Evolutionary conservation across 2,797 vertebrate species (phyloP).

Genomic region (Sorex maritimensis): DNA sequence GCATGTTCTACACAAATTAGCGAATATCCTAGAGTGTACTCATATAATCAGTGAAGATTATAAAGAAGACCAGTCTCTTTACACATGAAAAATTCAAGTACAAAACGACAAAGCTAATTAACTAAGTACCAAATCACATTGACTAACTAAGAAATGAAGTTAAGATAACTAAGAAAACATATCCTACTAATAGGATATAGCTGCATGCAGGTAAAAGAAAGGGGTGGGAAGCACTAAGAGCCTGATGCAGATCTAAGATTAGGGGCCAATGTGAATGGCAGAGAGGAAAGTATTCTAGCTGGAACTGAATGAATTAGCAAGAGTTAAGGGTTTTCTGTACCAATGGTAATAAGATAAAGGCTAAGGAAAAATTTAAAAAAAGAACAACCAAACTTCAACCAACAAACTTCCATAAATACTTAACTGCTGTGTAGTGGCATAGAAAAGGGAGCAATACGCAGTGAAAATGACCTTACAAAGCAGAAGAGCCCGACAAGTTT

Average conservation of each 20-base stretch:
- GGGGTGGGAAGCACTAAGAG: neutral
- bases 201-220: conserved; percentile 1
- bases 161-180: conserved; percentile 20
- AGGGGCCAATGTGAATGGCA: neutral
- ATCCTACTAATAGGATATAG: neutral
- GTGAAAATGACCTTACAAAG: neutral
- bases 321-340: conserved; percentile 46
- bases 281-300: conserved; percentile 14
- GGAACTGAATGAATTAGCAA: neutral
- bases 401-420: conserved; percentile 1
- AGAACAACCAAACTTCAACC: neutral
- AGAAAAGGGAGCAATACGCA: neutral
- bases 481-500: neutral
- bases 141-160: too few relatives aligned
- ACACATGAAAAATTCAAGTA: neutral
- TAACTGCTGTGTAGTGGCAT: neutral
- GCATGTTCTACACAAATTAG: neutral
- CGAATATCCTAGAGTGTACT: neutral
- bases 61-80: neutral
- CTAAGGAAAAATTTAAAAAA: conserved; percentile 27
- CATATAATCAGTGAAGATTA: neutral
- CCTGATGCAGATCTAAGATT: neutral
- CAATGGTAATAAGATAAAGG: neutral
- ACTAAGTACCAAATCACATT: neutral
- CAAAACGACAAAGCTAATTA: conserved; percentile 22